These are phyloP conservation scores for Bombus fervidus DNA, from an alignment of 1,140 invertebrate species.

Conservation along the genomic window DNA sequence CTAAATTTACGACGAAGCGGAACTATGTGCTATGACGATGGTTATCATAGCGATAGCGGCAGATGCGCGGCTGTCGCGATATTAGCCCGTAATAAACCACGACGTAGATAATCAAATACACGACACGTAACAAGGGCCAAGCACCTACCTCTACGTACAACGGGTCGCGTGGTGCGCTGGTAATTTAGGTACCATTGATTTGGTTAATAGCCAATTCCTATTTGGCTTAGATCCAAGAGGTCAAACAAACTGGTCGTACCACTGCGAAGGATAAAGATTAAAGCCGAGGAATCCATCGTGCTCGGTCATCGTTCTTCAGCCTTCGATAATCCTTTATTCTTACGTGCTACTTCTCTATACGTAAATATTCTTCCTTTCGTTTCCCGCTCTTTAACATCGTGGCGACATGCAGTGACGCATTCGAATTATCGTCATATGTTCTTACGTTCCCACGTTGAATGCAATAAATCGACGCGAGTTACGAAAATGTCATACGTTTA, in stretches of 20 bases:
- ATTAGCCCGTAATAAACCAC: conserved; percentile 78
- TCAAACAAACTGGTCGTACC: conserved; percentile 73
- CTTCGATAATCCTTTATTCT: background rate
- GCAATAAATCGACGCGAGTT: too few species aligned
- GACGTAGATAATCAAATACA: conserved; percentile 80
- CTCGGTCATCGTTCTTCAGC: background rate
- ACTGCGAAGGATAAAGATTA: conserved; percentile 63
- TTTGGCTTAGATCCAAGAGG: conserved; percentile 79
- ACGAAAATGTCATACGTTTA: too few species aligned
- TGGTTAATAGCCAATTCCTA: conserved; percentile 82
- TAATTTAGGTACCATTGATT: conserved; percentile 81
- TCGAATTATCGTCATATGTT: background rate
- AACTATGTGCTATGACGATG: conserved; percentile 38
- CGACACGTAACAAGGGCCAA: conserved; percentile 77
- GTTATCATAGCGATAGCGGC: conserved; percentile 59
- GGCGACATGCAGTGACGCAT: background rate
- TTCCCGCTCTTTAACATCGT: background rate
- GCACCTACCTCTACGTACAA: conserved; percentile 71
- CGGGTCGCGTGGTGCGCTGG: conserved; percentile 64
- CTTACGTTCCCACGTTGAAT: too few species aligned
- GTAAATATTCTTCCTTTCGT: background rate
- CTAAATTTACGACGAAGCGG: conserved; percentile 41
- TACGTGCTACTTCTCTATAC: too few species aligned
- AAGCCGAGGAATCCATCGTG: conserved; percentile 47
- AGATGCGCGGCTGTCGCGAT: conserved; percentile 73